Conservation (phyloP, 2,797 vertebrate species). For the Platalea minor region DNA sequence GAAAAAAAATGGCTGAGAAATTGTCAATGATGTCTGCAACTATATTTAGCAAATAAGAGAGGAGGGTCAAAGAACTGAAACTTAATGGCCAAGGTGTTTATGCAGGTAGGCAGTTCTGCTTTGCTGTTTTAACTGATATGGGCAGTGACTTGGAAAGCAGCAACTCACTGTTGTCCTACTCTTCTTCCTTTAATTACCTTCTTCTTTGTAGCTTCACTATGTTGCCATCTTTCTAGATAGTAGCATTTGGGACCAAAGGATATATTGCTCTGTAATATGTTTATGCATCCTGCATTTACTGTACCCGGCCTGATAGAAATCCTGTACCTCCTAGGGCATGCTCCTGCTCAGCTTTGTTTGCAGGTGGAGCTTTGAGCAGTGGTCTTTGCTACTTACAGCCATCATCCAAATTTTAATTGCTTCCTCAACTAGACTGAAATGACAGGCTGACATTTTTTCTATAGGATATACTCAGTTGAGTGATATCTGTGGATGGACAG, state of each 20-base stretch:
- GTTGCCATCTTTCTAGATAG: not conserved
- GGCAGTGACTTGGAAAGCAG: not conserved
- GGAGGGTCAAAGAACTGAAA: not conserved
- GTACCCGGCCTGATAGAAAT: not conserved
- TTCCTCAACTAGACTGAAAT: not conserved
- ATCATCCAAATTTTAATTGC: not conserved
- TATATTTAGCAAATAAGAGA: not conserved
- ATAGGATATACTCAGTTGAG: not conserved
- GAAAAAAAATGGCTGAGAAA: not conserved
- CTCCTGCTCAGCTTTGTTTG: not conserved
- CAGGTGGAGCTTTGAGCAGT: not conserved
- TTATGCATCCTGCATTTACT: not conserved
- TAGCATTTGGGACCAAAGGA: not conserved
- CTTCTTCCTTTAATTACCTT: not conserved
- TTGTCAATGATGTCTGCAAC: not conserved
- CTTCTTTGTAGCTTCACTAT: not conserved
- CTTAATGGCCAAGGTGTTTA: not conserved
- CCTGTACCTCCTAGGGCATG: accelerated
- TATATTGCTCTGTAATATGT: not conserved
- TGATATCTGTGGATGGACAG: not conserved
- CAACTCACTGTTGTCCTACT: not conserved
- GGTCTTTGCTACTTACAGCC: not conserved
- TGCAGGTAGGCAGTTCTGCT: not conserved
- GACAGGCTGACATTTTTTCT: not conserved
- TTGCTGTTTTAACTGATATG: not conserved